A percentile compares a stretch with the other conserved stretches of the same genome.
These are phyloP conservation scores for Mythimna lalbum DNA, from an alignment of 2,888 invertebrate genomes.

Conservation along the genomic window DNA sequence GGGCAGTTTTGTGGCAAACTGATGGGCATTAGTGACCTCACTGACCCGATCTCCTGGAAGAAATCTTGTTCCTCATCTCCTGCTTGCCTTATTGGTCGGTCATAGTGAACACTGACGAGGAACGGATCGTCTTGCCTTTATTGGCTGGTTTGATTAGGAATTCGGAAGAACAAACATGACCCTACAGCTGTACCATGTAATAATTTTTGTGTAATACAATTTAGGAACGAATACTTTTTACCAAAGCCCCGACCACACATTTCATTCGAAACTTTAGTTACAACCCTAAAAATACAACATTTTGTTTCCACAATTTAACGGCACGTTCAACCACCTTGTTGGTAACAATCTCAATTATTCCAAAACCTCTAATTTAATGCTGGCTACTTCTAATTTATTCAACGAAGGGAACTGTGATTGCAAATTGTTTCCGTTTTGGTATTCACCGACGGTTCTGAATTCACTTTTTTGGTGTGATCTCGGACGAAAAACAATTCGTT, in stretches of 20 bases:
- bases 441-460: slow-evolving; percentile 75
- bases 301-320: slow-evolving; percentile 39
- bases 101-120: too few species aligned
- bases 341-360: slow-evolving; percentile 79
- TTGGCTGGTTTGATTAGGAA: too few species aligned
- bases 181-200: background rate
- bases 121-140: too few species aligned
- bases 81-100: too few species aligned
- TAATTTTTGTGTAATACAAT: background rate
- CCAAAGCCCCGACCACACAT: slow-evolving; percentile 27
- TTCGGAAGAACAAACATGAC: too few species aligned
- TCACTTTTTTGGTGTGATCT: slow-evolving; percentile 62
- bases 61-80: too few species aligned
- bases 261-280: slow-evolving; percentile 42
- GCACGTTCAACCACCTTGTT: slow-evolving; percentile 63
- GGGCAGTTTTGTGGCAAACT: too few species aligned
- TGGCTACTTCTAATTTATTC: slow-evolving; percentile 83
- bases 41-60: too few species aligned
- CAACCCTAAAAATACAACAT: slow-evolving; percentile 33
- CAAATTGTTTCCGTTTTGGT: slow-evolving; percentile 81
- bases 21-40: too few species aligned
- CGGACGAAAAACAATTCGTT: slow-evolving; percentile 42
- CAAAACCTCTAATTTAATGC: slow-evolving; percentile 78
- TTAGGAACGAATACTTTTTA: slow-evolving; percentile 12
- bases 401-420: slow-evolving; percentile 78